Evolutionary conservation across 2,888 invertebrate species (phyloP).

Genomic region (Lasioglossum leucozonium): DNA sequence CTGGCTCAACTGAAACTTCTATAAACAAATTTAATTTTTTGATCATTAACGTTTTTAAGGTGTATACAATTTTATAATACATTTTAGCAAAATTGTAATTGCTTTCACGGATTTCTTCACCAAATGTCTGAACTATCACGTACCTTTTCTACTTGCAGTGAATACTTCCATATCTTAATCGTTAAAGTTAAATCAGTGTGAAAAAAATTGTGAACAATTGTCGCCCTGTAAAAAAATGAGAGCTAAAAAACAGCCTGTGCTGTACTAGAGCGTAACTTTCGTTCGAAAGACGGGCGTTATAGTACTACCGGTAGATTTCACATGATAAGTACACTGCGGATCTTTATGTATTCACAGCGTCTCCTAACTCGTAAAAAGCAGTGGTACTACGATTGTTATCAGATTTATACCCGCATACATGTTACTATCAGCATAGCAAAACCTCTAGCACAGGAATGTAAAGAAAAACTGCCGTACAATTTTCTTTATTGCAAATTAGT

Average conservation of each 20-base stretch:
- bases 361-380: conserved; percentile 8
- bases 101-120: neutral
- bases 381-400: neutral
- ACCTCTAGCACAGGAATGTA: neutral
- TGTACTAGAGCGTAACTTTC: neutral
- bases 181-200: neutral
- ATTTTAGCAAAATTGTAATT: neutral
- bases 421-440: neutral
- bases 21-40: too few species aligned
- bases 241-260: neutral
- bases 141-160: neutral
- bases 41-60: too few species aligned
- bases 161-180: neutral
- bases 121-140: neutral
- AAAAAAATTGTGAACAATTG: neutral
- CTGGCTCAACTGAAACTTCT: too few species aligned
- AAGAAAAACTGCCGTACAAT: neutral
- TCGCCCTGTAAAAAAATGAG: neutral
- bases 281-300: neutral
- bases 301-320: neutral
- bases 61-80: too few species aligned
- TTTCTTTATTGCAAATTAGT: neutral
- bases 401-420: neutral
- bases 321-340: neutral
- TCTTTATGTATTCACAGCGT: neutral